Evolutionary conservation across 35 echinoderm and acorn worm species (phyloP), one percentile per base, ranked within the genome.

Genomic region (Hemicentrotus pulcherrimus): DNA sequence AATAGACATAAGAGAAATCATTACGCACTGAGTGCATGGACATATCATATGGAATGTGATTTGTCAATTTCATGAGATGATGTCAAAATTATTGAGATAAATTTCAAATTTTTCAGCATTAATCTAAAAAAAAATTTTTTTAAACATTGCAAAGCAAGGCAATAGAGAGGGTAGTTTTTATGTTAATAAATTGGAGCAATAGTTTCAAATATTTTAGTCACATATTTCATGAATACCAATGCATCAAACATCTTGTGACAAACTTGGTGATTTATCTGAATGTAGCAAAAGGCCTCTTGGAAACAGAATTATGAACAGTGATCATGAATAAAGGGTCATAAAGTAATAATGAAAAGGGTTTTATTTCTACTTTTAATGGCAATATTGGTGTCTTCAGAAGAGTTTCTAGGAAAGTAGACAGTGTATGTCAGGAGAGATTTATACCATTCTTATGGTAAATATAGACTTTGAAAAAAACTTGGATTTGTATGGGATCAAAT

Each of bases 1-100:
- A 70, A 70, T 28, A 70, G 19, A 78, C 50, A 55, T 16, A 78
- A 78, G 19, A 30, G 65, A 78, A 78, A 78, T 78, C 65, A 78
- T 78, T 71, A 71, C 28, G 61, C 61, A 71, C 18, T 78, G 6
- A 78, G n/a, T 78, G 65, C 65, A 78, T 78, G 65, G 65, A 78
- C 65, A 78, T 78, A 78, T 78, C 65, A 78, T 78, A 78, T 78
- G 65, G 65, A 78, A 78, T 78, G 65, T 78, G 65, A 78, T 78
- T 78, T 78, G 65, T 78, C 65, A 78, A 78, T 78, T 78, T 78
- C 65, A 78, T 78, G 65, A 78, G 65, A 70, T 70, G 61, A 70
- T 70, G 2, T 70, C 61, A 70, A 70, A 78, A 78, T 78, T 55
- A 55, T 11, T 78, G 22, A 78, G 65, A 78, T n/a, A 78, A 78